These are phyloP conservation scores for Dicycla oo DNA, from an alignment of 2,888 invertebrate genomes.

Conservation along the genomic window DNA sequence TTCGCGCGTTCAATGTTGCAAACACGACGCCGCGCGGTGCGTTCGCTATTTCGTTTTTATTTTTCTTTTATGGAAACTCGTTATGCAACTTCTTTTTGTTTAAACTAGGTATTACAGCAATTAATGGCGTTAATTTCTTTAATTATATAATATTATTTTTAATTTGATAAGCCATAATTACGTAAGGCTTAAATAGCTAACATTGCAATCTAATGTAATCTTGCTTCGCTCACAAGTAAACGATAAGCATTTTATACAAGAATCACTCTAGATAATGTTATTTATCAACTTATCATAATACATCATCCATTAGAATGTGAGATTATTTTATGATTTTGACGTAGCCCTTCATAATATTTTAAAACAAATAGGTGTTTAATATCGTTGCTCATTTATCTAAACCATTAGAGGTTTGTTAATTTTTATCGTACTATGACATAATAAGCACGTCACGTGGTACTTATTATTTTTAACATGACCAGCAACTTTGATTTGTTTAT, in stretches of 20 bases:
- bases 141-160: slow-evolving; percentile 54
- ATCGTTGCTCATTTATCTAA: slow-evolving; percentile 8
- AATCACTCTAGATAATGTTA: slow-evolving; percentile 61
- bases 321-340: slow-evolving; percentile 38
- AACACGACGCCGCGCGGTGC: slow-evolving; percentile 83
- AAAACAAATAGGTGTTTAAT: not conserved
- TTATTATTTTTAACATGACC: slow-evolving; percentile 50
- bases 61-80: slow-evolving; percentile 81
- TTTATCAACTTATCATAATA: slow-evolving; percentile 58
- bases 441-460: slow-evolving; percentile 30
- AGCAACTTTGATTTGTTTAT: slow-evolving; percentile 51
- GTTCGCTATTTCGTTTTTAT: slow-evolving; percentile 81
- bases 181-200: slow-evolving; percentile 49
- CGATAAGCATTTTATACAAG: slow-evolving; percentile 57
- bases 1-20: slow-evolving; percentile 89
- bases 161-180: slow-evolving; percentile 51
- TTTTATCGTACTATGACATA: slow-evolving; percentile 36
- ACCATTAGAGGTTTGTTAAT: slow-evolving; percentile 33
- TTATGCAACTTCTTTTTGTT: slow-evolving; percentile 81
- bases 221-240: slow-evolving; percentile 52
- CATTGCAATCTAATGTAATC: slow-evolving; percentile 61
- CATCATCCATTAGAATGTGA: slow-evolving; percentile 43
- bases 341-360: slow-evolving; percentile 6
- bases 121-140: slow-evolving; percentile 64
- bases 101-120: slow-evolving; percentile 60